Base-by-base conservation (phyloP, 1,140 invertebrate species). In the Amphibalanus amphitrite region DNA sequence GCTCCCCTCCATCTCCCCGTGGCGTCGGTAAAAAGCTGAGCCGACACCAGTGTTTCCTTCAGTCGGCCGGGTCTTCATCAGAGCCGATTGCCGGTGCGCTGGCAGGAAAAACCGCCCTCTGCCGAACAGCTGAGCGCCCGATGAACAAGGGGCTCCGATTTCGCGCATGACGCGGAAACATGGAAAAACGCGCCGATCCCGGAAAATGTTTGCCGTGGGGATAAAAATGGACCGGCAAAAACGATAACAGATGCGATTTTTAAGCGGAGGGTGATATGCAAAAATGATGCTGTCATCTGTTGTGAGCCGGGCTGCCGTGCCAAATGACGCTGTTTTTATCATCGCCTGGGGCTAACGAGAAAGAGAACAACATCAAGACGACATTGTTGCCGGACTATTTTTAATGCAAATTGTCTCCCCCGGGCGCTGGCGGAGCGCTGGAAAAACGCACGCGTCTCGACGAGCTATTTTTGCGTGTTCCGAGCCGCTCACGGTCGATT, bases 281-380 rank as follows among this genome's bases (percentile, higher is more conserved):
- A 59, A 59, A 59, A 59, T 59, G 47, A 59, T 59, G 10, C 47
- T 59, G 47, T 59, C 47, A 59, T 59, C 47, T 59, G 47, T 59
- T 38, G 33, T 38, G 33, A 4, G 33, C 33, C 33, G 4, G 4
- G 33, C 33, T 38, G 47, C 47, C 47, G 47, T 59, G 47, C 47
- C 47, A 59, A 59, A 59, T 59, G 47, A 20, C 10, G 47, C 13
- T 23, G 47, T 59, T 59, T 59, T 59, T 59, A 59, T 59, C 47
- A 20, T 59, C 47, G 47, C 47, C 13, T 6, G 1, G 47, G 23
- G 47, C 47, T 59, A 59, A 59, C 47, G 47, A 59, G 47, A 59
- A 38, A 38, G 47, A 59, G 47, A 59, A 59, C 47, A 59, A 59
- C 47, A 59, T 59, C 47, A 59, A 59, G 47, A 59, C 47, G 47